phyloP scores from a whole-genome alignment of 2,888 invertebrate species.

The Malthinus seriepunctatus region DNA sequence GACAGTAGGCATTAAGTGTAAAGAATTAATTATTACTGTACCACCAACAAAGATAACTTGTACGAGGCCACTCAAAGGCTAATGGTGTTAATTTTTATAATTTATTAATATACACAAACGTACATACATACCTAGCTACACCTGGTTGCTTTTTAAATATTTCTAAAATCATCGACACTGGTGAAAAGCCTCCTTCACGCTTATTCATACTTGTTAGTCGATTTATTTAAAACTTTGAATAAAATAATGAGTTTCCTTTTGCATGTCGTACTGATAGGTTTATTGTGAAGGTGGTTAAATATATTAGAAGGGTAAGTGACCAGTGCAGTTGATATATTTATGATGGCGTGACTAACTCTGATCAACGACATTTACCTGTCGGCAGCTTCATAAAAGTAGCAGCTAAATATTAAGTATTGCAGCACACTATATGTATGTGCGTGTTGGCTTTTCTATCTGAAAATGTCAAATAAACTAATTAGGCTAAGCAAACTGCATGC shows the following conservation, averaged over 20 bases:
- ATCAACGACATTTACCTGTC: conserved; percentile 47
- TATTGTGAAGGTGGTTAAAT: conserved; percentile 18
- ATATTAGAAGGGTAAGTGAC: conserved; percentile 47
- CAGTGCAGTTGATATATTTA: conserved; percentile 42
- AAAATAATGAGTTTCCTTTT: conserved; percentile 15
- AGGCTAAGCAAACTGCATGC: conserved; percentile 19
- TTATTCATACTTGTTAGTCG: neutral
- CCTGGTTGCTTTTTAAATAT: too few relatives aligned
- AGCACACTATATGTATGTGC: conserved; percentile 26
- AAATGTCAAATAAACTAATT: conserved; percentile 28
- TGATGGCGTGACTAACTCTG: conserved; percentile 43
- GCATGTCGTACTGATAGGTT: conserved; percentile 21
- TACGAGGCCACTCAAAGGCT: too few relatives aligned
- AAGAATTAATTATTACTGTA: too few relatives aligned
- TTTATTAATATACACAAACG: too few relatives aligned
- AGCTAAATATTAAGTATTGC: conserved; percentile 41
- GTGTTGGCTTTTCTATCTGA: conserved; percentile 21
- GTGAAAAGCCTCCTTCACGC: too few relatives aligned
- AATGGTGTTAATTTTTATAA: too few relatives aligned
- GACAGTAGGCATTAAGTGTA: too few relatives aligned
- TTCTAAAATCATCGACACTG: too few relatives aligned
- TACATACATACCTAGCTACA: too few relatives aligned
- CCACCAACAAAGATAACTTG: too few relatives aligned
- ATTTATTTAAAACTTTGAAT: conserved; percentile 3
- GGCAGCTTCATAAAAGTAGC: conserved; percentile 45